phyloP scores from a whole-genome alignment of 2,113 vertebrate species.

The Alethe diademata region DNA sequence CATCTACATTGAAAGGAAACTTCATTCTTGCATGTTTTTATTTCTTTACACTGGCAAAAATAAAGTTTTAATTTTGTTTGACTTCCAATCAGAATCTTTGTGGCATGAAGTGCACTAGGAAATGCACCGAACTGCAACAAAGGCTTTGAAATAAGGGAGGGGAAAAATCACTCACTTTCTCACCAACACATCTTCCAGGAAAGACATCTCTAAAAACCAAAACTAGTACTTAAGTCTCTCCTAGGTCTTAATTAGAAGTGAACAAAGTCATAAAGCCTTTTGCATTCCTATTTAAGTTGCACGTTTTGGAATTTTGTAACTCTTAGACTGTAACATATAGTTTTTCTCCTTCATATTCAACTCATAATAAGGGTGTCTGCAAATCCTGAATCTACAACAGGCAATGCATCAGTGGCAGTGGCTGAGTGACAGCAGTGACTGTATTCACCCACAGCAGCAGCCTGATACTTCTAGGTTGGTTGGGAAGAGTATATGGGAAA shows the following conservation, averaged over 20 bases:
- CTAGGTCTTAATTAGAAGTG: background rate
- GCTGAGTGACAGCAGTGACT: background rate
- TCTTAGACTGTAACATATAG: too few species aligned
- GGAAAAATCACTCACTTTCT: background rate
- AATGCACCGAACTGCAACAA: background rate
- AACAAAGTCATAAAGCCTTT: background rate
- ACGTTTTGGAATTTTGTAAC: background rate
- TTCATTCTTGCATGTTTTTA: background rate
- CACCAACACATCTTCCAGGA: background rate
- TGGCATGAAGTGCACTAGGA: background rate
- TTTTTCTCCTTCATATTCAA: background rate
- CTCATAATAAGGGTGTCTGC: fast-evolving
- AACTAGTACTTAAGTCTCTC: background rate
- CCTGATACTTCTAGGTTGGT: background rate
- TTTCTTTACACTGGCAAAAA: background rate
- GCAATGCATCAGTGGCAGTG: background rate
- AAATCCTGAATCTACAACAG: background rate
- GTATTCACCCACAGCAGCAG: background rate
- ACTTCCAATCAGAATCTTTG: background rate
- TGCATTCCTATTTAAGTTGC: background rate
- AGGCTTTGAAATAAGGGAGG: background rate
- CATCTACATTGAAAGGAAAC: background rate
- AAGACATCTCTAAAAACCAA: background rate
- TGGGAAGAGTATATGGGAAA: fast-evolving
- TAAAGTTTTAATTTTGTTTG: background rate